Percentiles rank a stretch among this genome's conserved stretches.
phyloP scores from a whole-genome alignment of 2,113 vertebrate genomes.

The Oceanodroma tethys region DNA sequence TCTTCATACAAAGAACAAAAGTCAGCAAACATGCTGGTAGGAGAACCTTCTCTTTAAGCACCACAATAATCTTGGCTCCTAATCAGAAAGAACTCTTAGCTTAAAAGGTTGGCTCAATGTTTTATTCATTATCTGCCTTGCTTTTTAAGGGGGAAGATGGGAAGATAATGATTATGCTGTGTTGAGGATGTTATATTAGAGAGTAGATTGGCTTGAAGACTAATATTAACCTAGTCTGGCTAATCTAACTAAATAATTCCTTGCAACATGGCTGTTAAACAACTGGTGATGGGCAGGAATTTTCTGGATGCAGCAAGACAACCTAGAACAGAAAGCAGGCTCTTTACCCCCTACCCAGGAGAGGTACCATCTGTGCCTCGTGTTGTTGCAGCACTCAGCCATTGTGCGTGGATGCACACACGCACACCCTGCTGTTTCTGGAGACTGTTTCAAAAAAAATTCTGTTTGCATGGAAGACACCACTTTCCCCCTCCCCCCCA shows the following conservation, averaged over 20 bases:
- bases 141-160: not conserved
- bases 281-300: not conserved
- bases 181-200: not conserved
- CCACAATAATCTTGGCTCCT: not conserved
- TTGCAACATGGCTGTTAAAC: not conserved
- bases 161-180: not conserved
- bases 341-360: accelerated
- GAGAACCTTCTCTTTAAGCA: not conserved
- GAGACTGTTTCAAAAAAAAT: not conserved
- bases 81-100: not conserved
- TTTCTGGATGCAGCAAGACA: not conserved
- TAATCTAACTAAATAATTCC: not conserved
- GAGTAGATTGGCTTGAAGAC: not conserved
- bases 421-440: not conserved
- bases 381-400: accelerated
- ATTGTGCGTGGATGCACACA: accelerated
- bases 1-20: not conserved
- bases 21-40: not conserved
- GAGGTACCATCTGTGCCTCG: accelerated
- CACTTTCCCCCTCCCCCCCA: too few species aligned
- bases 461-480: not conserved
- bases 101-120: not conserved
- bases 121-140: not conserved
- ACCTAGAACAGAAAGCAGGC: not conserved
- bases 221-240: not conserved